A percentile compares a stretch with the other conserved stretches of the same genome.
These are phyloP conservation scores for Acanthosepion pharaonis DNA, from an alignment of 2,888 invertebrate species.

Conservation along the genomic window DNA sequence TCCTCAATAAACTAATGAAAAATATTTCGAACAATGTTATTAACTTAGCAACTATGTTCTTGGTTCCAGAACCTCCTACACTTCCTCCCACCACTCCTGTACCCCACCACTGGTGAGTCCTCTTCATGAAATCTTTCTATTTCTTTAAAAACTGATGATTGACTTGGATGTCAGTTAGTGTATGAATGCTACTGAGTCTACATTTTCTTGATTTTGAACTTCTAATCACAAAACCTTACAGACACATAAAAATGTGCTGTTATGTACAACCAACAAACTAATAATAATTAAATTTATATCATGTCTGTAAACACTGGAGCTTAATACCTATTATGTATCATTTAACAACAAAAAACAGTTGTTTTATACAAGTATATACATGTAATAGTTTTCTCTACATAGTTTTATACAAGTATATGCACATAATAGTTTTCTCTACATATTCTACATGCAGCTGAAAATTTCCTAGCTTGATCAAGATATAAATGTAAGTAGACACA, in stretches of 20 bases:
- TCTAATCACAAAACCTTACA: not conserved
- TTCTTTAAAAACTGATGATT: not conserved
- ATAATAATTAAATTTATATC: not conserved
- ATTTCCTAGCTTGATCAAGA: too few relatives aligned
- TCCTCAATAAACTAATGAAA: too few relatives aligned
- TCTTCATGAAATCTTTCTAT: not conserved
- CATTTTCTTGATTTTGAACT: not conserved
- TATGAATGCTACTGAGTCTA: not conserved
- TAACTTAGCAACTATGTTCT: not conserved
- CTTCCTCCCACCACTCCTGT: slow-evolving; percentile 42
- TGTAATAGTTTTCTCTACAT: not conserved
- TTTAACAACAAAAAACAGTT: not conserved
- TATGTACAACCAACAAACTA: not conserved
- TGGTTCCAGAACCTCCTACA: slow-evolving; percentile 42
- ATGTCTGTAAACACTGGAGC: not conserved
- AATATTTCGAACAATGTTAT: too few relatives aligned
- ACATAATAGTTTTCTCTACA: not conserved
- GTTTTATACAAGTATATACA: not conserved
- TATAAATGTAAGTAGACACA: too few relatives aligned
- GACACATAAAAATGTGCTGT: not conserved
- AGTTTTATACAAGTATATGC: not conserved
- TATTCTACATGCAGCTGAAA: too few relatives aligned
- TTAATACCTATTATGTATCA: not conserved
- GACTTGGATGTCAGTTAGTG: not conserved
- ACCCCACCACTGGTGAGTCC: slow-evolving; percentile 43